A percentile compares a stretch with the other conserved stretches of the same genome.
These are phyloP conservation scores for Hipparchia semele DNA, from an alignment of 2,888 invertebrate genomes.

Conservation along the genomic window DNA sequence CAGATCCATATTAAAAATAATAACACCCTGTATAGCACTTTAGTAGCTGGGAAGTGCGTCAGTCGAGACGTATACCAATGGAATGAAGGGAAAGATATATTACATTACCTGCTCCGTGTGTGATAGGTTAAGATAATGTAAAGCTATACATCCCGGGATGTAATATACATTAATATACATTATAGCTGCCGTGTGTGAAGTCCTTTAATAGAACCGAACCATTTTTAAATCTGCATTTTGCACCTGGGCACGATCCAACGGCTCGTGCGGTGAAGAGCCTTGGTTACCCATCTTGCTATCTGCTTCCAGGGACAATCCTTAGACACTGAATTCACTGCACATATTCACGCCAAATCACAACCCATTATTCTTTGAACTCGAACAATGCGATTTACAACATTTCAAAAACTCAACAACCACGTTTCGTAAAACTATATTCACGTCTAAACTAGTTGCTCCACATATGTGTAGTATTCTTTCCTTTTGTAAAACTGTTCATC, in stretches of 20 bases:
- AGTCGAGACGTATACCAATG: too few relatives aligned
- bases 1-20: too few relatives aligned
- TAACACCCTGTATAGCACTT: too few relatives aligned
- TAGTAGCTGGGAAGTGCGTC: too few relatives aligned
- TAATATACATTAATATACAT: too few relatives aligned
- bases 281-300: conserved; percentile 88
- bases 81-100: too few relatives aligned
- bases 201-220: conserved; percentile 60
- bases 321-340: conserved; percentile 43
- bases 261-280: conserved; percentile 92
- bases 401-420: conserved; percentile 51
- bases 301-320: conserved; percentile 30
- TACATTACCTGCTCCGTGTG: too few relatives aligned
- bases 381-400: conserved; percentile 35
- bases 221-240: conserved; percentile 77
- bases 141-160: too few relatives aligned
- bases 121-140: too few relatives aligned
- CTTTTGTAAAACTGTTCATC: conserved; percentile 61
- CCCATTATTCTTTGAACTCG: conserved; percentile 40
- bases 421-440: conserved; percentile 55
- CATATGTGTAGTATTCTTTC: conserved; percentile 60
- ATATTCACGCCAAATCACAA: conserved; percentile 47
- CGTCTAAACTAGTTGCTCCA: conserved; percentile 59
- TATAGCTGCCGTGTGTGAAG: too few relatives aligned
- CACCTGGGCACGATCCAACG: conserved; percentile 87